A percentile compares a stretch with the other conserved stretches of the same genome.
Evolutionary conservation across 2,797 vertebrate species (phyloP).

Genomic region (Melanotaenia pygmaea): DNA sequence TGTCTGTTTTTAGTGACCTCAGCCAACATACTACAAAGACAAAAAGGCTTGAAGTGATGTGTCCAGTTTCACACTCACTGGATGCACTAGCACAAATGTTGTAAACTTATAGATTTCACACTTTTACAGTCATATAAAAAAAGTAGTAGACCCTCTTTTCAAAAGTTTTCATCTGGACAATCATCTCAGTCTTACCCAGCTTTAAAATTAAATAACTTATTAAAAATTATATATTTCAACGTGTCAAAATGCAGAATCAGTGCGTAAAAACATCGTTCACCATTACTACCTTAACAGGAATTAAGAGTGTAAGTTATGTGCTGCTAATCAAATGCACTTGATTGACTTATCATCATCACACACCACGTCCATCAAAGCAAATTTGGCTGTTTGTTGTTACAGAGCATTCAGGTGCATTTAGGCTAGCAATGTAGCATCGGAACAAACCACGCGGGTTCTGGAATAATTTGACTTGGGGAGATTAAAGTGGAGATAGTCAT

Average conservation of each 20-base stretch:
- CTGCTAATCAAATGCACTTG: not conserved
- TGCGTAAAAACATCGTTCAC: not conserved
- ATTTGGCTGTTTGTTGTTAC: not conserved
- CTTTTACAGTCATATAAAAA: too few species aligned
- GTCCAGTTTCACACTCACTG: slow-evolving; percentile 35
- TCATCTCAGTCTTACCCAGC: not conserved
- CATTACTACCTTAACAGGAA: not conserved
- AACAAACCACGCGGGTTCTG: not conserved
- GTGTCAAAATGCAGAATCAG: too few species aligned
- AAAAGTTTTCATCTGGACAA: too few species aligned
- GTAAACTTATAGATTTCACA: not conserved
- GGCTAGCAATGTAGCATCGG: not conserved
- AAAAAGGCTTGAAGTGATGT: slow-evolving; percentile 27
- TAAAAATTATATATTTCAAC: not conserved
- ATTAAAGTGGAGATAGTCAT: not conserved
- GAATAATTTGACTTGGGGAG: too few species aligned
- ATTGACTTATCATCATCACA: not conserved
- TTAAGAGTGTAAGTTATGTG: not conserved
- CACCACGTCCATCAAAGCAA: not conserved
- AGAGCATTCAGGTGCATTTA: not conserved
- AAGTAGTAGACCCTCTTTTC: too few species aligned
- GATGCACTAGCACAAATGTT: not conserved
- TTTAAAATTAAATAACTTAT: not conserved
- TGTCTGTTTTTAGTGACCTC: slow-evolving; percentile 26
- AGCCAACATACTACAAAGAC: slow-evolving; percentile 43